Evolutionary conservation across 2,888 invertebrate genomes (phyloP), one percentile per base, ranked within the genome.

Genomic region (Acanthopleura granulata): DNA sequence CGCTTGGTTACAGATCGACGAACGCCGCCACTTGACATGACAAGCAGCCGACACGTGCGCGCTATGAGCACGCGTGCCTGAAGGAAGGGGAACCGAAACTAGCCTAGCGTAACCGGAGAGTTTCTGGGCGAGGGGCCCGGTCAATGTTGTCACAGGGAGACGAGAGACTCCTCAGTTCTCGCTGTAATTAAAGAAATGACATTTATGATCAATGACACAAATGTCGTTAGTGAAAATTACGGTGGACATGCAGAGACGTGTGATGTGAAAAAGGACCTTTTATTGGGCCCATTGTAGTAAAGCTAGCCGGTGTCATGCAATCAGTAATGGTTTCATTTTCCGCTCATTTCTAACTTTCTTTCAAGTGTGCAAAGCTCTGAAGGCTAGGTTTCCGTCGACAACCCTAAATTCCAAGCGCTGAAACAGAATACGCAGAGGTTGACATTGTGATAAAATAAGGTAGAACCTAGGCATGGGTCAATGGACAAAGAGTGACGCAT

Each of bases 151-250:
- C 57, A 57, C 57, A 57, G 22, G 12, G 12, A n/a, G n/a, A n/a
- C 57, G 18, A n/a, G n/a, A n/a, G 57, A n/a, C 57, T 22, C 57
- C 22, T 57, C 57, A 57, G 22, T 57, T 22, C n/a, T 22, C 12
- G 22, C 57, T 57, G 57, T 57, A 57, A 57, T 57, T 57, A 57
- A 18, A 57, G 57, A 57, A 57, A 57, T 57, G 57, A 57, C 57
- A 57, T 18, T 57, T 57, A 57, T n/a, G 57, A 57, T 57, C 57
- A 57, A 57, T 57, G 57, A 57, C 57, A 57, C 22, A n/a, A 22
- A 57, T 22, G 22, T n/a, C 57, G 57, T 57, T 57, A 57, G 57
- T 57, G n/a, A 22, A 57, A 57, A 57, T 57, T 57, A 57, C 40
- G 57, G 22, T 22, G 57, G 22, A 57, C 57, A 22, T n/a, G 57